Conservation (phyloP, 2,888 invertebrate genomes). For the Rambutsinella grinnellia region DNA sequence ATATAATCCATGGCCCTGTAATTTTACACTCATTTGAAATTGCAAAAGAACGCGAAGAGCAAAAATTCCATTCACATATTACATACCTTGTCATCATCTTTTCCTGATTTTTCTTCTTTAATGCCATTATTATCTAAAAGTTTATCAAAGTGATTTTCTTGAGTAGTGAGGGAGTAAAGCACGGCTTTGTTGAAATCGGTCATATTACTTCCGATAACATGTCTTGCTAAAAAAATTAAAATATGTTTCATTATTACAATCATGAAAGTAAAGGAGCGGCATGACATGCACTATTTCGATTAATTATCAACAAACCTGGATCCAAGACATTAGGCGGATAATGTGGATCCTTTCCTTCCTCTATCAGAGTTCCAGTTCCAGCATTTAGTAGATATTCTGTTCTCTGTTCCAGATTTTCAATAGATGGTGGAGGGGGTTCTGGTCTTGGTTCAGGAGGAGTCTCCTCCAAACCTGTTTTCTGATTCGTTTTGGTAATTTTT, state of each 20-base stretch:
- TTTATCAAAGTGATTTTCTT: neutral
- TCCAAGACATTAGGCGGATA: constrained; percentile 15
- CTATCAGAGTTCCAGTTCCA: neutral
- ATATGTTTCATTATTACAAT: neutral
- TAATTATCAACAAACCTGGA: neutral
- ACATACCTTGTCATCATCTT: too few species aligned
- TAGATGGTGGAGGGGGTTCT: neutral
- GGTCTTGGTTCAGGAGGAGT: constrained; percentile 4
- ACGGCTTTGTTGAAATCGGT: constrained; percentile 26
- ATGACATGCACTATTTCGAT: too few species aligned
- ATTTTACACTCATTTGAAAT: too few species aligned
- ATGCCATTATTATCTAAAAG: neutral
- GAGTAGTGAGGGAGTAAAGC: constrained; percentile 22
- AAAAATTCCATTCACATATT: too few species aligned
- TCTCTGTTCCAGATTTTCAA: constrained; percentile 1
- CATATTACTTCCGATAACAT: neutral
- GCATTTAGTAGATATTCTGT: neutral
- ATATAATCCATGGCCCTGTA: too few species aligned
- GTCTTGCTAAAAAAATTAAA: constrained; percentile 13
- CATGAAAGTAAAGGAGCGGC: too few species aligned
- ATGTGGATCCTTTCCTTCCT: constrained; percentile 37
- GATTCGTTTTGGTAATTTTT: constrained; percentile 8
- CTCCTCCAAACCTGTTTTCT: constrained; percentile 14
- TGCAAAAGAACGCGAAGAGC: too few species aligned
- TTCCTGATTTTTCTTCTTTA: too few species aligned